Conservation (phyloP, 2,797 vertebrate genomes). For the Peromyscus aztecus region DNA sequence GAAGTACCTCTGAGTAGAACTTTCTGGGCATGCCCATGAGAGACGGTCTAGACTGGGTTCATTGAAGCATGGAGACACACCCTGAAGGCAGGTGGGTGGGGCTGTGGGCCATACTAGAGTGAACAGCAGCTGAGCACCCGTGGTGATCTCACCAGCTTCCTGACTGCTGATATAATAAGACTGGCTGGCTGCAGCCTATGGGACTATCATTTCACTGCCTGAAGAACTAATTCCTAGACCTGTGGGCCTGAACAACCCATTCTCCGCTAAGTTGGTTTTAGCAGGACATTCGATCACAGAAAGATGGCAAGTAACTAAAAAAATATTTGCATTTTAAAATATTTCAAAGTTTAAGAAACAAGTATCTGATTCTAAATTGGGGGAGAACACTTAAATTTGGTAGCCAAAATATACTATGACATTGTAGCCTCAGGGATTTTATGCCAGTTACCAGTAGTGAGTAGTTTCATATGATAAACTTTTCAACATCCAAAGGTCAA, state of each 20-base stretch:
- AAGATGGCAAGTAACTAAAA: background rate
- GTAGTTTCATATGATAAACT: background rate
- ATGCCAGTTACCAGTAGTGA: background rate
- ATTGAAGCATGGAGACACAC: background rate
- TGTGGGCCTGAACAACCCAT: background rate
- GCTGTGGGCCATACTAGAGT: background rate
- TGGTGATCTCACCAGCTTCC: background rate
- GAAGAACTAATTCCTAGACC: background rate
- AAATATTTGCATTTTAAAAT: background rate
- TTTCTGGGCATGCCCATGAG: background rate
- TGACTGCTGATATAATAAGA: background rate
- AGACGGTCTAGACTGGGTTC: background rate
- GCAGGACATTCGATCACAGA: background rate
- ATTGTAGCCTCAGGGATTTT: background rate
- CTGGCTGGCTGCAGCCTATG: background rate
- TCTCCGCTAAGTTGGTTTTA: background rate
- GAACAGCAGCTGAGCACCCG: background rate
- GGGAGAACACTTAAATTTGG: background rate
- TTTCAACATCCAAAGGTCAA: slow-evolving; percentile 55
- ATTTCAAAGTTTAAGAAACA: background rate
- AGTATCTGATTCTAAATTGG: background rate
- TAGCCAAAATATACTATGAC: background rate
- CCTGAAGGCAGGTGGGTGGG: background rate
- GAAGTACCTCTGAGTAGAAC: background rate
- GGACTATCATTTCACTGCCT: background rate